These are phyloP conservation scores for Scaptomyza parva DNA, from an alignment of 2,888 invertebrate genomes.

Conservation along the genomic window DNA sequence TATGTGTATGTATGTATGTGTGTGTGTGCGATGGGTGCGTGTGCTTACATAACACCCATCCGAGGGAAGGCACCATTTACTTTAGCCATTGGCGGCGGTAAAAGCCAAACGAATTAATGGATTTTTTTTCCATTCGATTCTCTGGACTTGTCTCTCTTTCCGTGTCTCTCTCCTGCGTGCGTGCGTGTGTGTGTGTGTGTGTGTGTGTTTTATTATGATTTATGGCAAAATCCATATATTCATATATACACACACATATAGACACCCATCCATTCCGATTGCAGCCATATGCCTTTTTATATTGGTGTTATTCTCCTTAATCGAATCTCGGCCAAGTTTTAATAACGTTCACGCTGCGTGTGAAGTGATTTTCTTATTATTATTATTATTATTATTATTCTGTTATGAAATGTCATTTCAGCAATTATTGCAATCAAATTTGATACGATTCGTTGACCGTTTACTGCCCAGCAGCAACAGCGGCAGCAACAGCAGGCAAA, in stretches of 20 bases:
- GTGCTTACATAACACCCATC: background rate
- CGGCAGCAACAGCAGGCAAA: no score
- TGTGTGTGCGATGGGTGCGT: background rate
- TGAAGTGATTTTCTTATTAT: slow-evolving; percentile 30
- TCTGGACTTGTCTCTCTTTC: slow-evolving; percentile 10
- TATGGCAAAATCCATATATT: slow-evolving; percentile 14
- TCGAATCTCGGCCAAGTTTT: slow-evolving; percentile 3
- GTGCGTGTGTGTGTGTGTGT: background rate
- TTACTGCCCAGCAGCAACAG: no score
- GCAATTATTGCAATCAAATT: slow-evolving; percentile 5
- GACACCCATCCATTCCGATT: background rate
- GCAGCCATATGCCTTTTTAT: background rate
- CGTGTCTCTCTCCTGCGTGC: background rate
- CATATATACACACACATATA: background rate
- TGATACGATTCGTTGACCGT: background rate
- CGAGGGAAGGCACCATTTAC: slow-evolving; percentile 19
- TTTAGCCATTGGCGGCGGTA: slow-evolving; percentile 20
- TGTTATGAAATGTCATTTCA: no score
- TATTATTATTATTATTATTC: no score
- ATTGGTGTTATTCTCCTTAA: slow-evolving; percentile 1
- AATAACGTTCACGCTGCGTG: slow-evolving; percentile 18
- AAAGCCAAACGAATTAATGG: slow-evolving; percentile 54
- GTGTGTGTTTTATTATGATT: slow-evolving; percentile 22
- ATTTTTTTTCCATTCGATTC: slow-evolving; percentile 46
- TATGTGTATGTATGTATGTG: background rate